Evolutionary conservation across 2,797 vertebrate species (phyloP).

Genomic region (Atherinosoma microstoma): DNA sequence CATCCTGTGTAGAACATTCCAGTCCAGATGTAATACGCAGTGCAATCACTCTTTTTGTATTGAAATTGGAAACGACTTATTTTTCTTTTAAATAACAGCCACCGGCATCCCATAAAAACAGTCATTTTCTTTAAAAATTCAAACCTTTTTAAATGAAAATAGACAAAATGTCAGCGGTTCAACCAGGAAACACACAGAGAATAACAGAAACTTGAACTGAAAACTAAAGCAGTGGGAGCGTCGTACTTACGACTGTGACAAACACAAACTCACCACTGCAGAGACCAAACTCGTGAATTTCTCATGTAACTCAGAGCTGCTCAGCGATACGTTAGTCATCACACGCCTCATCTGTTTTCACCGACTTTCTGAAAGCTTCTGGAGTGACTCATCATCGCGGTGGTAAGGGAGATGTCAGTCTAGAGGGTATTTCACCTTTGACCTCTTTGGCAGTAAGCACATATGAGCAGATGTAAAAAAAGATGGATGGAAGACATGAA

Average conservation of each 20-base stretch:
- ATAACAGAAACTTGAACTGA: background rate
- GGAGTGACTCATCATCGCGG: slow-evolving; percentile 48
- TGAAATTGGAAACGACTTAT: no score
- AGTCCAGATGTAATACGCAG: no score
- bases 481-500: slow-evolving; percentile 46
- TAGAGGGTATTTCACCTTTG: slow-evolving; percentile 62
- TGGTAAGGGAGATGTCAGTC: slow-evolving; percentile 42
- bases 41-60: no score
- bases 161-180: background rate
- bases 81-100: no score
- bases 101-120: no score
- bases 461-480: slow-evolving; percentile 34
- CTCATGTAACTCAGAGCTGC: background rate
- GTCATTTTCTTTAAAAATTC: no score
- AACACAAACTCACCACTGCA: background rate
- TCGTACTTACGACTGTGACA: background rate
- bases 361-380: background rate
- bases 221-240: background rate
- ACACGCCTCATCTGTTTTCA: slow-evolving; percentile 26
- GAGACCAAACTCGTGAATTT: slow-evolving; percentile 9
- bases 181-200: background rate
- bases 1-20: no score
- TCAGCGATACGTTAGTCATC: slow-evolving; percentile 9
- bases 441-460: slow-evolving; percentile 39
- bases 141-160: no score